Base-by-base conservation (phyloP, 2,797 vertebrate species). In the Pseudochaenichthys georgianus region DNA sequence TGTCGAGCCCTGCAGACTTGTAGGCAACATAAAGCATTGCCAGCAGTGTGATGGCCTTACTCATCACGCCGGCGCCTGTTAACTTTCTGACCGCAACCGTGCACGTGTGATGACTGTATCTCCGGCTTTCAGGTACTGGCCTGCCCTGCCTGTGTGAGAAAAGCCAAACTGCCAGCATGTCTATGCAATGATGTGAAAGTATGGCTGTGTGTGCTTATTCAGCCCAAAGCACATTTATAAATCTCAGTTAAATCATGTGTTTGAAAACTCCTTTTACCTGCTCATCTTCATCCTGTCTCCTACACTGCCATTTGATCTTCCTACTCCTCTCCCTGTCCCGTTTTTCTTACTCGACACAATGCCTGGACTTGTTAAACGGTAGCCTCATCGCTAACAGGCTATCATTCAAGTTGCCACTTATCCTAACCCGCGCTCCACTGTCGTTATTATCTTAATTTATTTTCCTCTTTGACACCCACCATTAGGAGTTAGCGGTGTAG, bases 91-190 rank as follows among this genome's bases (percentile, higher is more conserved):
- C 83, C 66, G 70, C 85, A 83, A 0, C 19, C 43, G 63, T 82
- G 63, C 52, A 34, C 68, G 52, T 58, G 38, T 57, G 70, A 90
- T 92, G 90, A 91, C 79, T 91, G 59, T 81, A 50, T 85, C 81
- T 76, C 70, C 4, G 21, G 21, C 70, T 48, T 60, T 89, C 93
- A 92, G 90, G 93, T 91, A 78, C 72, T 19, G 81, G 82, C 93
- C 86, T 92, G 93, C 86, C 86, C 69, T 23, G 75, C 12, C 31
- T 77, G 87, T 73, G 82, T 66, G 73, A 75, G 75, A 31, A 15
- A 73, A 78, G 21, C 19, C 42, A 57, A 28, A 42, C 65, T 5
- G n/a, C 45, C 42, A 1, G 5, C 9, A 34, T 68, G 64, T 64
- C 34, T 61, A 12, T 41, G 45, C 60, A 65, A 19, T 28, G 54